phyloP scores from a whole-genome alignment of 2,888 invertebrate genomes.

The Drosophila koepferae region DNA sequence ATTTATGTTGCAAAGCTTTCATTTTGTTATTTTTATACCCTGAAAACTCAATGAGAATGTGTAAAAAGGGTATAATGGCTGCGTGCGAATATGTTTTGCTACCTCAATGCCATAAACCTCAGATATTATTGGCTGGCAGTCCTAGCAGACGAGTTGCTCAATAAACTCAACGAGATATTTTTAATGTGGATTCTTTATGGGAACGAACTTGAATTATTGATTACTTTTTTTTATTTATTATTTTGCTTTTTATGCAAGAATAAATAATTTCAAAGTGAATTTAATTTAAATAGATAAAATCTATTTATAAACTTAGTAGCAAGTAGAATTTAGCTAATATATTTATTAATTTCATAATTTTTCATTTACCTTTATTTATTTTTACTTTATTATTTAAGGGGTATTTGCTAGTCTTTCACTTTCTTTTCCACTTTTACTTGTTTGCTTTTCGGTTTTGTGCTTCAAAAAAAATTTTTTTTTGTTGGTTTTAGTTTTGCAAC shows the following conservation, averaged over 20 bases:
- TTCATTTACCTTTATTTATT: too few relatives aligned
- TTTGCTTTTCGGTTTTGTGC: slow-evolving; percentile 24
- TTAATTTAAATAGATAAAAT: too few relatives aligned
- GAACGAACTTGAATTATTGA: neutral
- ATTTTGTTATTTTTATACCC: slow-evolving; percentile 10
- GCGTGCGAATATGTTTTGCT: neutral
- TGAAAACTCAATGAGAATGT: neutral
- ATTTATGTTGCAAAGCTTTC: slow-evolving; percentile 7
- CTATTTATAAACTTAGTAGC: too few relatives aligned
- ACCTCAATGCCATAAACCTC: neutral
- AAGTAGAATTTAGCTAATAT: too few relatives aligned
- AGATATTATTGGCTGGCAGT: neutral
- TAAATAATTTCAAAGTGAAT: too few relatives aligned
- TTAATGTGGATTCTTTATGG: neutral
- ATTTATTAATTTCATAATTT: too few relatives aligned
- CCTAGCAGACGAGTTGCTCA: neutral
- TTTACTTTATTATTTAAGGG: neutral
- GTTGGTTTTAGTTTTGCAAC: slow-evolving; percentile 54
- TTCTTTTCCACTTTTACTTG: slow-evolving; percentile 12
- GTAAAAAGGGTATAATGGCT: slow-evolving; percentile 8
- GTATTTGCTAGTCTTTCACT: neutral
- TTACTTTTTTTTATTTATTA: too few relatives aligned
- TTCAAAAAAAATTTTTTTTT: slow-evolving; percentile 11
- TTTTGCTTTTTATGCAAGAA: neutral
- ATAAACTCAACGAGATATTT: slow-evolving; percentile 3